Evolutionary conservation across 2,888 invertebrate species (phyloP), one percentile per base, ranked within the genome.

Genomic region (Hofmannophila pseudospretella): DNA sequence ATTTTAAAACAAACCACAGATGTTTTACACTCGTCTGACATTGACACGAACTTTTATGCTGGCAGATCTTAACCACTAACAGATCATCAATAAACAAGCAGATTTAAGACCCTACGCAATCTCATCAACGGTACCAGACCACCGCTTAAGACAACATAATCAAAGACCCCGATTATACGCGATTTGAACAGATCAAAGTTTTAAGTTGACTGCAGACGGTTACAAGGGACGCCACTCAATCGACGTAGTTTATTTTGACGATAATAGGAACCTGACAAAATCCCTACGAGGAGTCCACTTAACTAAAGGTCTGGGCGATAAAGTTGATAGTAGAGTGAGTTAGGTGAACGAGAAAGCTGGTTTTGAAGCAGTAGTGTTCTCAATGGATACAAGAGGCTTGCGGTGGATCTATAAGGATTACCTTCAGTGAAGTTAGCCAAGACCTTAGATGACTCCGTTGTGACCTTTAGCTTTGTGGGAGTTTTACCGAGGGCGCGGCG

Each of bases 361-460:
- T 16, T 36, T 25, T n/a, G 29, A 47, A 30, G 38, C 42, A 42
- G 43, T 47, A 39, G 38, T 46, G 38, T 33, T 29, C 44, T 47
- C 53, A 46, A 45, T 45, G 47, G 60, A 56, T 58, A 54, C 52
- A 56, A 50, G 41, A 47, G 56, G 55, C 52, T 67, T 66, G 60
- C 26, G 59, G 61, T 40, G 49, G 60, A 65, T 66, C 50, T 54
- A 42, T 41, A 32, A 36, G 58, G 66, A 63, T 70, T 68, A 68
- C 45, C 38, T 45, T 36, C 49, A 35, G 54, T 47, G 53, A 56
- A 56, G 61, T 57, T 51, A 52, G 47, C 49, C 45, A 43, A 47
- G 28, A 45, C 45, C 51, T 51, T 42, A 37, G 42, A 37, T 39
- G 42, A 37, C 42, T 51, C 31, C 28, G 16, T 19, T 49, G 41